Percentiles rank a stretch among this genome's conserved stretches.
Conservation (phyloP, 1,140 invertebrate genomes). For the Drosophila arawakana region DNA sequence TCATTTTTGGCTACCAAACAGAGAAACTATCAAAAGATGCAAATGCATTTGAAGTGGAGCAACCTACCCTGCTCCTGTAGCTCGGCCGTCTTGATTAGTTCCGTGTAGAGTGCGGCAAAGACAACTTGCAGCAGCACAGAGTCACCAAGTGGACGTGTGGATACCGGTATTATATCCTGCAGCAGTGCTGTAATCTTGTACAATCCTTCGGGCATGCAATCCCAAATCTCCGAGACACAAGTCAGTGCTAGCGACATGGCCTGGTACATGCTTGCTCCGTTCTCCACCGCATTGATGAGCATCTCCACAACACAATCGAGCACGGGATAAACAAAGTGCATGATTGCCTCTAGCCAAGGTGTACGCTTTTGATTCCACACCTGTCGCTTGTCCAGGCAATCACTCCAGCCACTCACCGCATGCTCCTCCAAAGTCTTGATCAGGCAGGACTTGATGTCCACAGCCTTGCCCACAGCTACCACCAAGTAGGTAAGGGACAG, state of each 20-base stretch:
- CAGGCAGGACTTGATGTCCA: slow-evolving; percentile 87
- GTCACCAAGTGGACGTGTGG: slow-evolving; percentile 87
- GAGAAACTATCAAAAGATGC: background rate
- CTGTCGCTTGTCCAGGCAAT: slow-evolving; percentile 89
- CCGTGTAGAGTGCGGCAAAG: slow-evolving; percentile 86
- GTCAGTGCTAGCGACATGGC: slow-evolving; percentile 89
- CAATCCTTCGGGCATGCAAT: slow-evolving; percentile 87
- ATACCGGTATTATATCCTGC: slow-evolving; percentile 88
- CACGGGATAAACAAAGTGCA: slow-evolving; percentile 87
- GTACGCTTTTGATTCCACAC: slow-evolving; percentile 92
- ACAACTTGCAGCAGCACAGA: slow-evolving; percentile 89
- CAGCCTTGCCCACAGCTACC: slow-evolving; percentile 86
- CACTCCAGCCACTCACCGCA: slow-evolving; percentile 87
- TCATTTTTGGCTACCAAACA: slow-evolving; percentile 52
- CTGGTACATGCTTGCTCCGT: slow-evolving; percentile 91
- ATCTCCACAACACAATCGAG: slow-evolving; percentile 88
- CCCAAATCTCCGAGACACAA: slow-evolving; percentile 88
- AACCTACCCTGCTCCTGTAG: slow-evolving; percentile 82
- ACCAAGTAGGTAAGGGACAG: slow-evolving; percentile 86
- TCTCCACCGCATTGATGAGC: slow-evolving; percentile 87
- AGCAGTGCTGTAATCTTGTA: slow-evolving; percentile 86
- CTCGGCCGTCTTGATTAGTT: slow-evolving; percentile 85
- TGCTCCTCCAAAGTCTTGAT: slow-evolving; percentile 87
- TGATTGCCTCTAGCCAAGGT: slow-evolving; percentile 89
- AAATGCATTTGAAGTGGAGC: background rate